Evolutionary conservation across 2,113 vertebrate species (phyloP).

Genomic region (Dasyornis broadbenti): DNA sequence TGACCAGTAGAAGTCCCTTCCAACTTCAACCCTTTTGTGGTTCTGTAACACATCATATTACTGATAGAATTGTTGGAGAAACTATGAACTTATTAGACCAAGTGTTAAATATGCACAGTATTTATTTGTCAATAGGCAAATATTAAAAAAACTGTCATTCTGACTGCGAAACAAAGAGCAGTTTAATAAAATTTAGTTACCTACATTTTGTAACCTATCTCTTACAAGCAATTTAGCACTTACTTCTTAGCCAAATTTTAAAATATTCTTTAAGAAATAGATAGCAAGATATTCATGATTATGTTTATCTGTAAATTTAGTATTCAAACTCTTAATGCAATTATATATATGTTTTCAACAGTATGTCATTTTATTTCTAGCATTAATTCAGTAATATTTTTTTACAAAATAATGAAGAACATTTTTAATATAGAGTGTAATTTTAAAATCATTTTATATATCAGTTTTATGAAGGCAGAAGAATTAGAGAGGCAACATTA

Average conservation of each 20-base stretch:
- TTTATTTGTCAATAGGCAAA: neutral
- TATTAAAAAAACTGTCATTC: neutral
- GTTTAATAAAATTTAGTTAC: neutral
- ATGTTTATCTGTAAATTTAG: neutral
- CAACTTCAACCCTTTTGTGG: neutral
- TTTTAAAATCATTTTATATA: neutral
- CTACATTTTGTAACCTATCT: neutral
- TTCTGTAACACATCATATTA: neutral
- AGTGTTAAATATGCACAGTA: neutral
- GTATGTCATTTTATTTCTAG: neutral
- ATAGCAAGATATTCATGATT: neutral
- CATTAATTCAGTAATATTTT: neutral
- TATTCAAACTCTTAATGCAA: neutral
- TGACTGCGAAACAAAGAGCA: neutral
- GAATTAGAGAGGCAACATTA: neutral
- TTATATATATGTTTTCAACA: neutral
- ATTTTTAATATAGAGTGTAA: neutral
- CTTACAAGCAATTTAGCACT: neutral
- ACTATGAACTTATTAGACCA: neutral
- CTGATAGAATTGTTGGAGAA: neutral
- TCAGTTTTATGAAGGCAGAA: neutral
- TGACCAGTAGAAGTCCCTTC: neutral
- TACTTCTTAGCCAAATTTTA: neutral
- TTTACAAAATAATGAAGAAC: neutral
- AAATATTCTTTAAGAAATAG: neutral